Base-by-base conservation (phyloP, 2,113 vertebrate species). In the Oryzias javanicus region DNA sequence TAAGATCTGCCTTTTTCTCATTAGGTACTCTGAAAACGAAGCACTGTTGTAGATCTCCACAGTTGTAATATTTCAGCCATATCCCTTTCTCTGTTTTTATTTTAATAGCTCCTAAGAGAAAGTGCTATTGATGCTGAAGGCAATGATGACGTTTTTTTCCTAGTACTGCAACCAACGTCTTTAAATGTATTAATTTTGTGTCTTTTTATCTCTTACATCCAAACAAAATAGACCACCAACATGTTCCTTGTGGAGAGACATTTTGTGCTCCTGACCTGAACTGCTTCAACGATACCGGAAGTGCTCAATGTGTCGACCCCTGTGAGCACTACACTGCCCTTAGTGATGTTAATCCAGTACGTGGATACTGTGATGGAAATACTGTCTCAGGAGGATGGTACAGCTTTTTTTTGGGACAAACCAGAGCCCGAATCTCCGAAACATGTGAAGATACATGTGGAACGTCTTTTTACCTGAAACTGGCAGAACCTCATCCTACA, bases 301-400 rank as follows among this genome's bases (percentile, higher is more conserved):
- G 4, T 5, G 1, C 18, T 2, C 27, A 14, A 12, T 86, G 84
- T 35, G 49, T 17, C 14, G 84, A 89, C 58, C 86, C 81, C 16
- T 86, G 84, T 56, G 25, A 69, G 6, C 0, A 46, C 47, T 72
- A 86, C 57, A 27, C 70, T 5, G n/a, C 19, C 12, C 45, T 89
- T 47, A 12, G 73, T 40, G 75, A 88, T 1, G 88, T 84, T 84
- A 81, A 84, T 6, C 55, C 79, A 44, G 51, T 53, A 12, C 55
- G 7, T n/a, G 0, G 1, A 4, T 56, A 19, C 10, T 85, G 83
- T 77, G 85, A 88, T 40, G 0, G 0, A 4, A 0, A 25, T 22
- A 61, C 14, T 84, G 6, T 72, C 69, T 17, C 6, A 35, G 29
- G 64, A 6, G 86, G 82, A 42, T 89, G 83, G 83, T 88, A 85